Percentiles rank a stretch among this genome's conserved stretches.
These are phyloP conservation scores for Notolepis coatsorum DNA, from an alignment of 2,797 vertebrate genomes.

Conservation along the genomic window DNA sequence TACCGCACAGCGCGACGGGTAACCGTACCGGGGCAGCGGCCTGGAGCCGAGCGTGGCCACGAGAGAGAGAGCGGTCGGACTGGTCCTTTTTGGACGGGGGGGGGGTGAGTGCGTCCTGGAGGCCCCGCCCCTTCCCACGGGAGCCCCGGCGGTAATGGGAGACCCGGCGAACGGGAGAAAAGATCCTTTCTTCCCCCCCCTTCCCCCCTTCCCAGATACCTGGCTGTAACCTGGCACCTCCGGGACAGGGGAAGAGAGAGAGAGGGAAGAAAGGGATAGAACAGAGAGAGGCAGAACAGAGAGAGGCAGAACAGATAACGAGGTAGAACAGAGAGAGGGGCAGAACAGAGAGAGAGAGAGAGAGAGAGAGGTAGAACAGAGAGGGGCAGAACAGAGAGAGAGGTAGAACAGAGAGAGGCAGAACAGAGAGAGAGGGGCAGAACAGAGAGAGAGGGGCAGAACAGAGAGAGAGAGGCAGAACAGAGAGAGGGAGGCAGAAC, in stretches of 20 bases:
- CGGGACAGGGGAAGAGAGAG: constrained; percentile 51
- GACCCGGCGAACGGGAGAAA: constrained; percentile 81
- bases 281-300: constrained; percentile 55
- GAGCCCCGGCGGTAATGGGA: constrained; percentile 78
- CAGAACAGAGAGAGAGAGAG: constrained; percentile 22
- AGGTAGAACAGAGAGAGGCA: no score
- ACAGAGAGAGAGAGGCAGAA: no score
- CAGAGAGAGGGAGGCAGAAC: no score
- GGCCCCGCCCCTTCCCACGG: constrained; percentile 75
- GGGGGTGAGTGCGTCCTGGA: constrained; percentile 65
- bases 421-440: no score
- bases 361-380: no score
- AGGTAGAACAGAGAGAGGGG: no score
- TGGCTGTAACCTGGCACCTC: constrained; percentile 81
- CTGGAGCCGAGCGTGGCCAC: constrained; percentile 45
- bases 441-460: no score
- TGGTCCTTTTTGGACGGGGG: constrained; percentile 72
- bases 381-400: no score
- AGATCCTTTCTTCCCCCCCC: constrained; percentile 83
- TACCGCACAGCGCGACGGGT: constrained; percentile 53
- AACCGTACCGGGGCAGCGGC: constrained; percentile 48
- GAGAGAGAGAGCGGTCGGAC: constrained; percentile 76
- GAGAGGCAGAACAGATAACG: no score
- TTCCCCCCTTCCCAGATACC: no score
- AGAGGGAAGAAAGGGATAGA: constrained; percentile 70